A percentile compares a stretch with the other conserved stretches of the same genome.
Conservation (phyloP, 2,888 invertebrate species). For the Zaprionus bogoriensis region DNA sequence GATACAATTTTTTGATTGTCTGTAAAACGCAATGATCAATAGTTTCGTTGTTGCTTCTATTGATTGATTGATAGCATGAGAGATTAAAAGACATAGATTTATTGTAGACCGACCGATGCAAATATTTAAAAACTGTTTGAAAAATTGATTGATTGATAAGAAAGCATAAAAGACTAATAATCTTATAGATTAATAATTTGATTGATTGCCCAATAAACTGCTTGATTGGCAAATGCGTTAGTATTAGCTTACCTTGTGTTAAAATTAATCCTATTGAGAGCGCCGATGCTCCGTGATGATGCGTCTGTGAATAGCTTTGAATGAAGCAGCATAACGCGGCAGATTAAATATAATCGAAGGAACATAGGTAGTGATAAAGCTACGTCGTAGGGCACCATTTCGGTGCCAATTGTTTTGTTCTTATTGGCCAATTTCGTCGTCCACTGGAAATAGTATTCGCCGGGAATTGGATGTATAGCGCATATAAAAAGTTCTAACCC, state of each 20-base stretch:
- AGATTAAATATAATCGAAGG: conserved; percentile 99
- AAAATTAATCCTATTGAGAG: conserved; percentile 99
- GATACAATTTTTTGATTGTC: no score
- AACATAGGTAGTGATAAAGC: conserved; percentile 99
- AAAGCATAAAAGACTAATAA: no score
- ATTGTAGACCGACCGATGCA: no score
- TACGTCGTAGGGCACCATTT: conserved; percentile 96
- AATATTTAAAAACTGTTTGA: no score
- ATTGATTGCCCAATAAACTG: no score
- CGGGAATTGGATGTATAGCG: conserved; percentile 98
- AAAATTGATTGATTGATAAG: no score
- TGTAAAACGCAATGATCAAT: no score
- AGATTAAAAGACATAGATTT: no score
- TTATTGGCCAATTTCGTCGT: conserved; percentile 97
- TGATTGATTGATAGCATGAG: no score
- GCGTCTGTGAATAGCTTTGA: conserved; percentile 99
- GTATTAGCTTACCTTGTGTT: conserved; percentile 94
- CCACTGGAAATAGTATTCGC: conserved; percentile 98
- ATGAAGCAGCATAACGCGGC: conserved; percentile 99
- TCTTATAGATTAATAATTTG: no score
- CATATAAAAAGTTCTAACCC: conserved; percentile 96
- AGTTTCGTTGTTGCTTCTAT: no score
- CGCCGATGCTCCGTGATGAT: conserved; percentile 98
- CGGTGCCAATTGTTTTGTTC: conserved; percentile 87
- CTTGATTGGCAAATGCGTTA: no score